These are phyloP conservation scores for Gibbula magus DNA, from an alignment of 2,888 invertebrate genomes.

Conservation along the genomic window DNA sequence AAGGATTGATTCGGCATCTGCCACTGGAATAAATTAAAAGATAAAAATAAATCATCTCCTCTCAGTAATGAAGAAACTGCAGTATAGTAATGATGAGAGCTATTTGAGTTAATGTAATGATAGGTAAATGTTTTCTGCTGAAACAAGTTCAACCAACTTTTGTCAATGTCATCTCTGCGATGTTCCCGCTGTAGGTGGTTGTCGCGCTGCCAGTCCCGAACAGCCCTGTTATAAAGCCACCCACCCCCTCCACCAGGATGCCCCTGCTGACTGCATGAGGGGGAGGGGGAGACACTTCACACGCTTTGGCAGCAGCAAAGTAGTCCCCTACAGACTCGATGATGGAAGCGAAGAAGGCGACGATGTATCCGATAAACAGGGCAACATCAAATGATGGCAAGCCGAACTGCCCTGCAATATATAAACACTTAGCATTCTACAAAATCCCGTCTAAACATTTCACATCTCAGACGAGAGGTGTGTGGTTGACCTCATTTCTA, in stretches of 20 bases:
- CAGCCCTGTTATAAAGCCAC: constrained; percentile 87
- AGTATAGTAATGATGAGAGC: too few species aligned
- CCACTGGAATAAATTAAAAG: too few species aligned
- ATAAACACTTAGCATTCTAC: too few species aligned
- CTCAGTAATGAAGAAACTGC: too few species aligned
- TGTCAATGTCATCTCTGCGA: constrained; percentile 91
- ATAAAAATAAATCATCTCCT: too few species aligned
- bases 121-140: too few species aligned
- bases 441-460: too few species aligned
- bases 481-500: too few species aligned
- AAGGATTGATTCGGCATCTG: too few species aligned
- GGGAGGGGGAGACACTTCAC: constrained; percentile 87
- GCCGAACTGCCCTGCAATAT: constrained; percentile 74
- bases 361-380: constrained; percentile 64
- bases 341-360: constrained; percentile 64
- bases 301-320: constrained; percentile 69
- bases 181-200: constrained; percentile 92
- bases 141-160: constrained; percentile 79
- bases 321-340: constrained; percentile 85
- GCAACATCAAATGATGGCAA: constrained; percentile 62
- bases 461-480: too few species aligned
- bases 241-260: constrained; percentile 85
- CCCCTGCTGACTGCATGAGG: constrained; percentile 88
- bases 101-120: too few species aligned
- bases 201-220: constrained; percentile 92